Percentiles rank a stretch among this genome's conserved stretches.
Conservation (phyloP, 2,113 vertebrate species). For the Struthio camelus region DNA sequence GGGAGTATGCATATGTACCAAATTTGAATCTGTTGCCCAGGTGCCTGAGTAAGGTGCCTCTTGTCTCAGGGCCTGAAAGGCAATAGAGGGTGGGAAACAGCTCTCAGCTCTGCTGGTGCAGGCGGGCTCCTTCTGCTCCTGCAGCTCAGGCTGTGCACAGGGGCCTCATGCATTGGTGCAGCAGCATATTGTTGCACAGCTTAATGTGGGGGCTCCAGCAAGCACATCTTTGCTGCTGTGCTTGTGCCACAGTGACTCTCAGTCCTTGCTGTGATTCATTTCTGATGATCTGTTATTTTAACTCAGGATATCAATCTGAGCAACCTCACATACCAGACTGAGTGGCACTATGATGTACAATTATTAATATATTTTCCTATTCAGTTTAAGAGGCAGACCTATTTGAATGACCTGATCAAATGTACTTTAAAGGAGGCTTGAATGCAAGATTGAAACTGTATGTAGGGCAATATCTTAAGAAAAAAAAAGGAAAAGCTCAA, state of each 20-base stretch:
- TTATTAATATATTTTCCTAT: background rate
- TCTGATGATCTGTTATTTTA: background rate
- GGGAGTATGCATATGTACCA: background rate
- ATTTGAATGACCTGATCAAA: constrained; percentile 1
- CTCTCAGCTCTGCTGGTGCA: background rate
- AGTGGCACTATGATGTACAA: background rate
- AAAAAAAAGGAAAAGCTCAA: background rate
- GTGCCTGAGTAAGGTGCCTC: background rate
- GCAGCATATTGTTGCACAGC: fast-evolving
- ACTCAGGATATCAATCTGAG: background rate
- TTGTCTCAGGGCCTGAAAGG: background rate
- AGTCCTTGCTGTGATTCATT: background rate
- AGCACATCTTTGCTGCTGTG: background rate
- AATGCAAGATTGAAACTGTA: background rate
- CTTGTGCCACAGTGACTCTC: background rate
- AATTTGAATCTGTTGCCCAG: background rate
- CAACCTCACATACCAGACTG: background rate
- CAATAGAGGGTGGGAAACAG: background rate
- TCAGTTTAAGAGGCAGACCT: background rate
- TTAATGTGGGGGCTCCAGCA: background rate
- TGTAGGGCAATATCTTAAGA: background rate
- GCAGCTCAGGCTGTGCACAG: background rate
- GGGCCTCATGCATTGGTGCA: fast-evolving
- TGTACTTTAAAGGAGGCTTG: background rate
- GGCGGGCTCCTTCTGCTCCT: background rate